Evolutionary conservation across 1,140 invertebrate species (phyloP).

Genomic region (Papilio polytes): DNA sequence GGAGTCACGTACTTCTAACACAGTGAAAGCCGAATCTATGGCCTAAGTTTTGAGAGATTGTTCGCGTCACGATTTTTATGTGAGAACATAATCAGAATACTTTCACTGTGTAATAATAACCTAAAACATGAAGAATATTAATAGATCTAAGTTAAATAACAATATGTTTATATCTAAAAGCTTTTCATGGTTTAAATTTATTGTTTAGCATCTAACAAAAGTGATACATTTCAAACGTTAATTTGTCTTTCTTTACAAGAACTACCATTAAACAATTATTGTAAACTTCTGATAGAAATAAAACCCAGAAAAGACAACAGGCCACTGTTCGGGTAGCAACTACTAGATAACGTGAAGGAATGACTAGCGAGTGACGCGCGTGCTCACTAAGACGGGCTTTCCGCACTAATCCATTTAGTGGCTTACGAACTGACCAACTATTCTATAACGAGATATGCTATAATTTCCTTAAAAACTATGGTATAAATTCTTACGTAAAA

Average conservation of each 20-base stretch:
- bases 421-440: slow-evolving; percentile 40
- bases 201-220: no score
- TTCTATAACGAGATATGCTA: not conserved
- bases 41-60: slow-evolving; percentile 11
- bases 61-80: slow-evolving; percentile 16
- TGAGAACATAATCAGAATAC: slow-evolving; percentile 12
- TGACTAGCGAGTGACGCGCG: slow-evolving; percentile 3
- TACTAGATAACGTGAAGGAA: slow-evolving; percentile 1
- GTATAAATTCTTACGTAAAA: not conserved
- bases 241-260: no score
- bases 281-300: not conserved
- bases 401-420: slow-evolving; percentile 38
- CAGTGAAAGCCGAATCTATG: slow-evolving; percentile 27
- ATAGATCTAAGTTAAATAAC: no score
- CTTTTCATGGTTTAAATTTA: no score
- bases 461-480: not conserved
- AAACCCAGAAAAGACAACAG: not conserved
- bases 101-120: not conserved
- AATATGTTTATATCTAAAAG: no score
- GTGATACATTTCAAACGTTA: no score
- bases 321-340: not conserved
- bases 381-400: slow-evolving; percentile 7
- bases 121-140: not conserved
- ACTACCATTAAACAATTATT: no score
- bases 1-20: slow-evolving; percentile 15